Base-by-base conservation (phyloP, 2,797 vertebrate species). In the Trematomus bernacchii region DNA sequence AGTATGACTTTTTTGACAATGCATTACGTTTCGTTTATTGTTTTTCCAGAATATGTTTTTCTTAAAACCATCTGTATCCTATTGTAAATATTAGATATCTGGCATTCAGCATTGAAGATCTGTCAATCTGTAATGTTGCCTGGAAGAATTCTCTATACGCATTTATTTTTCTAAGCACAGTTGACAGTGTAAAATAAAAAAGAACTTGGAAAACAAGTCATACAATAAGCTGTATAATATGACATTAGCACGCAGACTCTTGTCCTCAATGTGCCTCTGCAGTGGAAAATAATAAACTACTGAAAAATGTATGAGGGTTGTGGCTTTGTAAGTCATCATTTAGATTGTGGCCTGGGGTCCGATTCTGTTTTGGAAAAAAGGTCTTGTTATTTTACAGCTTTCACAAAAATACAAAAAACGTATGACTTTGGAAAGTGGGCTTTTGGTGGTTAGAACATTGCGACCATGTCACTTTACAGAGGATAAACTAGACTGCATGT, bases 241-340 rank as follows among this genome's bases (percentile, higher is more conserved):
- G 44, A 51, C 37, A 13, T 61, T 54, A 48, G 71, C 67, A 63
- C n/a, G 63, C 62, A 43, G 55, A 50, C 59, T 54, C 72, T 70
- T 53, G 73, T 52, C 18, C 53, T 27, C 51, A 47, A 72, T 70
- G 60, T 73, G 61, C 54, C 21, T 47, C 51, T 54, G 33, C 69
- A 60, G 47, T 27, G 67, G 37, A 50, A 44, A 61, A 7, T 50
- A 59, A 50, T 13, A 51, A 51, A 27, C 50, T 51, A 33, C 33
- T 61, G 55, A 76, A 62, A 47, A 15, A 72, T 73, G 44, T 13
- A 51, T 10, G 43, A 33, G 66, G 50, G 44, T 37, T 78, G 71
- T 72, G 71, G 75, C 47, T 80, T 80, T 46, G 42, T 15, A 44
- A 75, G 47, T 44, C 58, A 60, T 77, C 42, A 27, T 71, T 75